Evolutionary conservation across 2,113 vertebrate genomes (phyloP).

Genomic region (Vombatus ursinus): DNA sequence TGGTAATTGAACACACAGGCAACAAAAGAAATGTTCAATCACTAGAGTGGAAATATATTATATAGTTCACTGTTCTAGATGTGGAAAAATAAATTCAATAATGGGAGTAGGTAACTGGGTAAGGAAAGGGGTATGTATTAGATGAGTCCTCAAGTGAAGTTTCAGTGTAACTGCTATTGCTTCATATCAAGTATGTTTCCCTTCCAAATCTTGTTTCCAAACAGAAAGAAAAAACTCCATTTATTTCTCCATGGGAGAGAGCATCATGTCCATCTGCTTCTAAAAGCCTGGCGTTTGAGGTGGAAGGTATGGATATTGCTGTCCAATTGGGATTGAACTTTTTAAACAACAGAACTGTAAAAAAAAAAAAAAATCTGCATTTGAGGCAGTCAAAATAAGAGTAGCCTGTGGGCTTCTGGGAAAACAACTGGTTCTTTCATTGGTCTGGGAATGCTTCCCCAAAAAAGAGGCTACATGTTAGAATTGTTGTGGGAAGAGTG

Average conservation of each 20-base stretch:
- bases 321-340: background rate
- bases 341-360: background rate
- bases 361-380: background rate
- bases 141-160: conserved; percentile 47
- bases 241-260: conserved; percentile 46
- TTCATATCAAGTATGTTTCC: conserved; percentile 53
- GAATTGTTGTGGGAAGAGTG: background rate
- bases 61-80: background rate
- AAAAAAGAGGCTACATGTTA: background rate
- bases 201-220: conserved; percentile 53
- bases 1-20: background rate
- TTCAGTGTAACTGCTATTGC: conserved; percentile 44
- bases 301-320: background rate
- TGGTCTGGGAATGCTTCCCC: background rate
- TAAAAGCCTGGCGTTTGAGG: background rate
- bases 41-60: background rate
- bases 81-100: background rate
- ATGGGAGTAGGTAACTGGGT: conserved; percentile 25
- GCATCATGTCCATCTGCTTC: conserved; percentile 19
- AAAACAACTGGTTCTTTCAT: conserved; percentile 1
- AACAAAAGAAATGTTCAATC: conserved; percentile 38
- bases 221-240: background rate
- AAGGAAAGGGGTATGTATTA: conserved; percentile 24
- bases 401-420: background rate
- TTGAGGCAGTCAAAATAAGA: background rate